Evolutionary conservation across 2,113 vertebrate genomes (phyloP), one percentile per base, ranked within the genome.

Genomic region (Antigone vipio): DNA sequence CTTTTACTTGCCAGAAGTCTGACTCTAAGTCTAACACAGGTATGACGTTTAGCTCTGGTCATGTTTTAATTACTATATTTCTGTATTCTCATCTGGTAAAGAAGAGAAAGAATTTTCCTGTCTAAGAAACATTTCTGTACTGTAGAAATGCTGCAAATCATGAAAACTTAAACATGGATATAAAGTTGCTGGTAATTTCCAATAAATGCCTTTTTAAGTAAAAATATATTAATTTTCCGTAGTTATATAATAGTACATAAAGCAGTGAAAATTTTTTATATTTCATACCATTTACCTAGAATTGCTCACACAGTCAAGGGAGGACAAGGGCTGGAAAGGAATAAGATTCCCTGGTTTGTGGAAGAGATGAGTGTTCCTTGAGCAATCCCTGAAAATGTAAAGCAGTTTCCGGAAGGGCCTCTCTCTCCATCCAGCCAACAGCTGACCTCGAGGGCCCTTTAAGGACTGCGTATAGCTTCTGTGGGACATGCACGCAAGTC

Each of bases 1-100:
- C 98, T 92, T 97, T 98, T 86, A 98, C 98, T 64, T 97, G 95
- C 59, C 94, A 96, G 47, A 93, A 95, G 34, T 78, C 96, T 87
- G 80, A 89, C 58, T 90, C 85, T 38, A 86, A 73, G 44, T 64
- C 58, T 67, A 45, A 85, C 69, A 85, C 91, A 96, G 96, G 98
- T 98, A 95, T 27, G 92, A 26, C 0, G 5, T 71, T 74, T 60
- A 69, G 11, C 4, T 84, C 10, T 20, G 13, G 14, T 52, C 12
- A 30, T 30, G 15, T 63, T 93, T 59, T 81, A 62, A 62, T 42
- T 55, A 19, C 15, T 74, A 0, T 62, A 78, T 18, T 58, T 72
- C 15, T 64, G 11, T 92, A 47, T 78, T 95, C 68, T 91, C 21
- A 32, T 64, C 18, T 91, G 22, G 6, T 60, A 67, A 69, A 58